Base-by-base conservation (phyloP, 2,113 vertebrate species). In the Heterotilapia buettikoferi region DNA sequence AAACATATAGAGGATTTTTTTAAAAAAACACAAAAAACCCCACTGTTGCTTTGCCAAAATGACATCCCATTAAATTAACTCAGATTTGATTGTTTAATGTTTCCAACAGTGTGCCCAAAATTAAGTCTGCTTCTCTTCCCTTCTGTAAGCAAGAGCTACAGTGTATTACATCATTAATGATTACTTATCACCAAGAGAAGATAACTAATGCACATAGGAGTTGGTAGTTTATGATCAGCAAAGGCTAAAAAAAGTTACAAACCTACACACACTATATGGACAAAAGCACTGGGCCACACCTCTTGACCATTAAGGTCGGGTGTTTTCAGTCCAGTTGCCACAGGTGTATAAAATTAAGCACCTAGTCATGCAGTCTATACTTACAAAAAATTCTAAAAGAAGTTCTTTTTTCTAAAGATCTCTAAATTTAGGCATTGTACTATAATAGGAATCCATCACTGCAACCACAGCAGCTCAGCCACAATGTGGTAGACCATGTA, bases 161-260 rank as follows among this genome's bases (percentile, higher is more conserved):
- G 80, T 50, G 82, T 50, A 88, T 94, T 92, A 93, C 92, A 93
- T 93, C 92, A 94, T 94, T 91, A 92, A 94, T 92, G 88, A 92
- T 88, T 89, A 92, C 88, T 92, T 93, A 92, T 94, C 92, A 94
- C 90, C 86, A 85, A 86, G 87, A 84, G 91, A 81, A 92, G 90
- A 89, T 89, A 93, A 93, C 90, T 86, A 85, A 91, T 90, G 87
- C 86, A 91, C 84, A 93, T 78, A 86, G 91, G 89, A 94, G 83
- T 92, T 93, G 81, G 40, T 85, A 56, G 80, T 92, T 94, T 88
- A 86, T 71, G 76, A 90, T 92, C 91, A 92, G 85, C 31, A 87
- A 89, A 89, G 40, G 66, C 61, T 21, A 31, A 78, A 92, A 88
- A 91, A 86, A 84, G 56, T 89, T 29, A 73, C 40, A 47, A 47